phyloP scores from a whole-genome alignment of 2,888 invertebrate species.

The Cheilosia soror region DNA sequence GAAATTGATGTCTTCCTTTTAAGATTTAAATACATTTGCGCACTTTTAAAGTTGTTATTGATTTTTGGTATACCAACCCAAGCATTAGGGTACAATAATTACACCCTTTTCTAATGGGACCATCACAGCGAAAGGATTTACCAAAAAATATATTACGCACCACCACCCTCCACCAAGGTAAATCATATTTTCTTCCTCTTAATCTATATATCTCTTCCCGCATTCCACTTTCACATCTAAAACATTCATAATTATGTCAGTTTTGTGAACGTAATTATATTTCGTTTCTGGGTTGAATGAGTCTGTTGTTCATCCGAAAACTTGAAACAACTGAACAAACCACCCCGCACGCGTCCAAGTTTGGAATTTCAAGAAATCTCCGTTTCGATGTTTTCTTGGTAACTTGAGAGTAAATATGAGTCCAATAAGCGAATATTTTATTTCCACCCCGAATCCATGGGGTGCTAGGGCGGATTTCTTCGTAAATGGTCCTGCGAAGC shows the following conservation, averaged over 20 bases:
- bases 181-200: slow-evolving; percentile 43
- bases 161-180: slow-evolving; percentile 29
- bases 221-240: slow-evolving; percentile 6
- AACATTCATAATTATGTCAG: slow-evolving; percentile 73
- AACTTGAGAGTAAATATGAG: slow-evolving; percentile 54
- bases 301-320: slow-evolving; percentile 19
- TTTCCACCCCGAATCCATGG: slow-evolving; percentile 22
- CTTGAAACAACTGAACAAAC: neutral
- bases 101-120: slow-evolving; percentile 22
- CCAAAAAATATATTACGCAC: slow-evolving; percentile 43
- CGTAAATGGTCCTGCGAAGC: slow-evolving; percentile 10
- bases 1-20: slow-evolving; percentile 53
- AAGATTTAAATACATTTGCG: slow-evolving; percentile 15
- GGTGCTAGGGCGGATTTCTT: slow-evolving; percentile 31
- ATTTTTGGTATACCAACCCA: slow-evolving; percentile 35
- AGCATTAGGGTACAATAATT: slow-evolving; percentile 44
- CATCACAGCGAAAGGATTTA: slow-evolving; percentile 53
- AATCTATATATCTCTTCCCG: neutral
- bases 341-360: neutral
- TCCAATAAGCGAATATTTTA: slow-evolving; percentile 44
- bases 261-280: slow-evolving; percentile 70
- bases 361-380: slow-evolving; percentile 45
- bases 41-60: slow-evolving; percentile 25
- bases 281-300: slow-evolving; percentile 65
- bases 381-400: slow-evolving; percentile 47